phyloP scores from a whole-genome alignment of 2,888 invertebrate genomes.

The Mayetiola destructor region DNA sequence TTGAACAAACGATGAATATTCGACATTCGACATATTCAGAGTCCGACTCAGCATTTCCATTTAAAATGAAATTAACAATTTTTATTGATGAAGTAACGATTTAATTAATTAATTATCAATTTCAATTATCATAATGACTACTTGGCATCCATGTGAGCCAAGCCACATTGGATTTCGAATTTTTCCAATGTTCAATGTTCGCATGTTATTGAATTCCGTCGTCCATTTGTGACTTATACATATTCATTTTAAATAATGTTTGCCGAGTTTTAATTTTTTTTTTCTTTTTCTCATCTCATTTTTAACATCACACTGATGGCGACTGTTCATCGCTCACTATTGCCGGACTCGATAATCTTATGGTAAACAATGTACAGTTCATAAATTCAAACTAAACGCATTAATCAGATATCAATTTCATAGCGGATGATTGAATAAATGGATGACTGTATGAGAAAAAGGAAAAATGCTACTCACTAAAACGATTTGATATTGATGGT shows the following conservation, averaged over 20 bases:
- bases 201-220: constrained; percentile 5
- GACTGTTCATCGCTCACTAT: background rate
- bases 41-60: background rate
- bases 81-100: constrained; percentile 12
- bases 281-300: background rate
- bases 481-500: background rate
- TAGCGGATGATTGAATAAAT: background rate
- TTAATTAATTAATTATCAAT: constrained; percentile 13
- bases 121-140: constrained; percentile 9
- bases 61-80: constrained; percentile 7
- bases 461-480: too few species aligned
- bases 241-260: constrained; percentile 7
- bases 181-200: background rate
- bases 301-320: background rate
- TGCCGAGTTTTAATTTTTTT: background rate
- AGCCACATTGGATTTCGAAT: too few species aligned
- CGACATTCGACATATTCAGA: too few species aligned
- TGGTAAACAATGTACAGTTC: background rate
- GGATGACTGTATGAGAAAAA: too few species aligned
- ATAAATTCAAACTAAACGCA: constrained; percentile 9
- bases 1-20: too few species aligned
- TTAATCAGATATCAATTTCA: constrained; percentile 7
- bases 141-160: constrained; percentile 1
- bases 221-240: constrained; percentile 1
- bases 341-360: background rate